Evolutionary conservation across 2,113 vertebrate genomes (phyloP).

Genomic region (Varanus salvator): DNA sequence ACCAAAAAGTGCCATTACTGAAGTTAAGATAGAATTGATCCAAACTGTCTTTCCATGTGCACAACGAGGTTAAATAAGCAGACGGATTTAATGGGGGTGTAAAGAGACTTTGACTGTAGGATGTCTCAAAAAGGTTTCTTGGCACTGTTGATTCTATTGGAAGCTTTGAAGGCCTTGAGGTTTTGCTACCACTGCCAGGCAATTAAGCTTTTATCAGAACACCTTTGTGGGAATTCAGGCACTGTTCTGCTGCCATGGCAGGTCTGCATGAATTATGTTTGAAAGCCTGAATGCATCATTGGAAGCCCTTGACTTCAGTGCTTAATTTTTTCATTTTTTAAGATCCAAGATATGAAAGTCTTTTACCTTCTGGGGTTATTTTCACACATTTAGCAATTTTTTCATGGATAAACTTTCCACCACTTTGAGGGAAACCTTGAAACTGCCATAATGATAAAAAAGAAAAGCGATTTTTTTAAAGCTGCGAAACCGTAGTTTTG

Average conservation of each 20-base stretch:
- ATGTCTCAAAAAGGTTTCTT: conserved; percentile 7
- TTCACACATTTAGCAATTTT: background rate
- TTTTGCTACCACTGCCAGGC: conserved; percentile 27
- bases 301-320: conserved; percentile 27
- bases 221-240: conserved; percentile 33
- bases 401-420: background rate
- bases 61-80: background rate
- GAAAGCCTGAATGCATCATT: conserved; percentile 19
- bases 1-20: background rate
- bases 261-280: conserved; percentile 29
- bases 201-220: conserved; percentile 37
- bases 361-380: background rate
- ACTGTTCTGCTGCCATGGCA: conserved; percentile 21
- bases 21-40: background rate
- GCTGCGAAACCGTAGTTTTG: background rate
- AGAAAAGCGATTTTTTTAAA: background rate
- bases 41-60: background rate
- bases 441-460: background rate
- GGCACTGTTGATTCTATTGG: background rate
- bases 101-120: background rate
- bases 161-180: background rate
- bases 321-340: background rate
- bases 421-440: background rate
- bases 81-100: conserved; percentile 26
- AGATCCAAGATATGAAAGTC: background rate